Evolutionary conservation across 23 tunicate species (phyloP).

Genomic region (Phallusia fumigata): DNA sequence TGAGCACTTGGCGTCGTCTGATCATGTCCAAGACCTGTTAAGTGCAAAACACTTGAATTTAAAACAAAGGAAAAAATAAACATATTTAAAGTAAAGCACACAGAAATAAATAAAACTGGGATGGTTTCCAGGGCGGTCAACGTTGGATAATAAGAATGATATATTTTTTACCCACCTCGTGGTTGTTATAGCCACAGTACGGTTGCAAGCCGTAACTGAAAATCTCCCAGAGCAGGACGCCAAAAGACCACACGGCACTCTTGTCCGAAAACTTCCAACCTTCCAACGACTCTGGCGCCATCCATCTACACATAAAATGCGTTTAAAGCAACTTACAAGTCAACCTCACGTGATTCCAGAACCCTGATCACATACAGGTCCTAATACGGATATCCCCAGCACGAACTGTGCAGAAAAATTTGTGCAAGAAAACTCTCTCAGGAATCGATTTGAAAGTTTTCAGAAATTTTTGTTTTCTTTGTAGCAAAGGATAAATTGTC

Average conservation of each 20-base stretch:
- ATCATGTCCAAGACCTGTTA: constrained; percentile 81
- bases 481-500: background rate
- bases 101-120: too few species aligned
- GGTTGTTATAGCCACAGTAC: constrained; percentile 96
- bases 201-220: constrained; percentile 90
- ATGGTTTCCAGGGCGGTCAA: too few species aligned
- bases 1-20: constrained; percentile 62
- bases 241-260: constrained; percentile 91
- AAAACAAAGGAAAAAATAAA: too few species aligned
- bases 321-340: background rate
- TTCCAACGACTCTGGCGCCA: constrained; percentile 90
- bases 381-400: too few species aligned
- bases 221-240: constrained; percentile 92
- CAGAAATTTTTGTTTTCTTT: background rate
- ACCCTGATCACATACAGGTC: too few species aligned
- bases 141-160: too few species aligned
- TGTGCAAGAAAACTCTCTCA: too few species aligned
- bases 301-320: constrained; percentile 65
- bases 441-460: too few species aligned
- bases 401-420: too few species aligned
- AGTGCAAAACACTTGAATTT: too few species aligned
- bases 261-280: constrained; percentile 75
- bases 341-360: too few species aligned
- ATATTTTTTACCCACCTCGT: constrained; percentile 62
- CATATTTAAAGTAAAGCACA: too few species aligned